Base-by-base conservation (phyloP, 2,888 invertebrate species). In the Palloptera scutellata region DNA sequence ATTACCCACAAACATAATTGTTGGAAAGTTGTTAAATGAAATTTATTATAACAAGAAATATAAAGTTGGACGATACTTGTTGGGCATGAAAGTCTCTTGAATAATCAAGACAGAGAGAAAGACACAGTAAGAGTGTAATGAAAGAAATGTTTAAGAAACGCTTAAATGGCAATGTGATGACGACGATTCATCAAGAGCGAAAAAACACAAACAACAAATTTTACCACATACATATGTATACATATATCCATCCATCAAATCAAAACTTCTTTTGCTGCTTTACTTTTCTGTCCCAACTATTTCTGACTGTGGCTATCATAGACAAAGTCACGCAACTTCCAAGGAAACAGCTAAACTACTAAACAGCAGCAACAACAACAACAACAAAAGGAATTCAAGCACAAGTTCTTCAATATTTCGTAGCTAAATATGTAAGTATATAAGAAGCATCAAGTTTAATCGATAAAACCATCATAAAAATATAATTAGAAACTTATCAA, bases 241-340 rank as follows among this genome's bases (percentile, higher is more conserved):
- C 45, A 13, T 13, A 45, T 11, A 15, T 15, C 12, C 48, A 48
- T 48, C 48, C 10, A 48, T 48, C 30, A 30, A 30, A 30, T 30
- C 30, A 30, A n/a, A 30, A 30, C 30, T 30, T 48, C 48, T 48
- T 45, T 13, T 48, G 12, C 48, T 48, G n/a, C 11, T 48, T 45
- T 10, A 10, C 45, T 12, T 10, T 13, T 48, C 12, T 48, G 48
- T 11, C 5, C 5, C 48, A n/a, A 13, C 48, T 48, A n/a, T 15
- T 48, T 48, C 10, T 48, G 13, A 11, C 30, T 30, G 48, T 9
- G 5, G 17, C 48, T 48, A 13, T 60, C 20, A 48, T 48, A 60
- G 60, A 20, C 60, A 20, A 45, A 60, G 48, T 60, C 60, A 60
- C 60, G 60, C 60, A 48, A 60, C 13, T 60, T 45, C 48, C 20